phyloP scores from a whole-genome alignment of 1,140 invertebrate genomes.

The Meloidogyne chitwoodi region DNA sequence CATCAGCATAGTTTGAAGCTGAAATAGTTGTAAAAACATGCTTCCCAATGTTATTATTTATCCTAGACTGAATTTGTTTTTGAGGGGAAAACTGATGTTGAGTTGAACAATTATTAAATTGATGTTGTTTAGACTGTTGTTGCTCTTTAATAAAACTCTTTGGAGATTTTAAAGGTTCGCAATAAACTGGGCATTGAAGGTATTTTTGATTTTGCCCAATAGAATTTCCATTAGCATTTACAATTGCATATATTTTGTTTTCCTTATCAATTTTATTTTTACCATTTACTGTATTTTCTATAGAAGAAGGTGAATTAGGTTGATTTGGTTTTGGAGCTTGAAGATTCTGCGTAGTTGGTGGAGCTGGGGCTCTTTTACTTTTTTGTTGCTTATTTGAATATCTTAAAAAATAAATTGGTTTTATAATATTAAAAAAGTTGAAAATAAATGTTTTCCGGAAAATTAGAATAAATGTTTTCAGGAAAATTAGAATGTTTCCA shows the following conservation, averaged over 20 bases:
- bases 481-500: no score
- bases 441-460: no score
- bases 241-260: not conserved
- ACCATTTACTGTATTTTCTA: no score
- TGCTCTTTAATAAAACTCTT: not conserved
- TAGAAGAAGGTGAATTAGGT: not conserved
- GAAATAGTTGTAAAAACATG: not conserved
- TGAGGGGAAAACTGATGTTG: not conserved
- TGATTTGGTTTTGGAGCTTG: not conserved
- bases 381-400: not conserved
- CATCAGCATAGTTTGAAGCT: conserved; percentile 15
- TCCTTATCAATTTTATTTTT: not conserved
- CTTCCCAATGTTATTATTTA: not conserved
- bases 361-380: not conserved
- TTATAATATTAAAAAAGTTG: no score
- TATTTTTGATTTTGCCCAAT: not conserved
- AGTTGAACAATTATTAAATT: not conserved
- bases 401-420: not conserved
- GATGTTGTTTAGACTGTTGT: not conserved
- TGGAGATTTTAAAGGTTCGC: not conserved
- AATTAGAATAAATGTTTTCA: no score
- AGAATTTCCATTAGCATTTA: not conserved
- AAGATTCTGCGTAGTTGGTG: not conserved
- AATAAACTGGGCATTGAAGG: not conserved
- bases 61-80: not conserved